Evolutionary conservation across 2,888 invertebrate genomes (phyloP), one percentile per base, ranked within the genome.

Genomic region (Orgyia antiqua): DNA sequence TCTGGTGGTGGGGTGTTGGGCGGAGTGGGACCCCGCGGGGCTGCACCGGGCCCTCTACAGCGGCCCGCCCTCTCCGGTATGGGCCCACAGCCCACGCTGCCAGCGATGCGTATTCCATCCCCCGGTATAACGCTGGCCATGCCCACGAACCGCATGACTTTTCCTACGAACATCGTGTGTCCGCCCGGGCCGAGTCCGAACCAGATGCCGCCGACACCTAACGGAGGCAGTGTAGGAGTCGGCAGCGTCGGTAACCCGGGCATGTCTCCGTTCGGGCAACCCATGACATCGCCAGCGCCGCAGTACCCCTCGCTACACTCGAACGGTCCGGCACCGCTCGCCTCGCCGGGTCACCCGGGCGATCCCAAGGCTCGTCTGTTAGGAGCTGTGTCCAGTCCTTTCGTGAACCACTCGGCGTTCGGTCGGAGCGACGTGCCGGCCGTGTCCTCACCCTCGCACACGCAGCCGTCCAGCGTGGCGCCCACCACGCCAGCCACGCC

Each of bases 101-200:
- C 75, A 5, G 88, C 87, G 25, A 86, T 92, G 76, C 87, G 92
- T 12, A 91, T 92, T 52, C 92, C 91, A 39, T 92, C 92, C 11
- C 92, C 93, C 2, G 89, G 90, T 29, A 89, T 91, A 77, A 62
- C 67, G 31, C 78, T 78, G 2, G 52, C 63, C 26, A 71, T 79
- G 69, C 66, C 78, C 39, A 51, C 75, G 69, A 46, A 83, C 56
- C 62, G 88, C 68, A 63, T 79, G 72, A 58, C 86, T 39, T 84
- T 87, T 58, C 89, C 89, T 49, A 84, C 87, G 28, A 90, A 89
- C 54, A 88, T 92, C 21, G 93, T 93, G 6, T 92, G 93, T 2
- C 90, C 92, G 20, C 92, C 94, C 0, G 94, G 93, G 4, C 94
- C 93, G 3, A 93, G 93, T 71, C 94, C 94, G 4, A 93, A 92